Conservation (phyloP, 2,113 vertebrate species). For the Pteruthius melanotis region DNA sequence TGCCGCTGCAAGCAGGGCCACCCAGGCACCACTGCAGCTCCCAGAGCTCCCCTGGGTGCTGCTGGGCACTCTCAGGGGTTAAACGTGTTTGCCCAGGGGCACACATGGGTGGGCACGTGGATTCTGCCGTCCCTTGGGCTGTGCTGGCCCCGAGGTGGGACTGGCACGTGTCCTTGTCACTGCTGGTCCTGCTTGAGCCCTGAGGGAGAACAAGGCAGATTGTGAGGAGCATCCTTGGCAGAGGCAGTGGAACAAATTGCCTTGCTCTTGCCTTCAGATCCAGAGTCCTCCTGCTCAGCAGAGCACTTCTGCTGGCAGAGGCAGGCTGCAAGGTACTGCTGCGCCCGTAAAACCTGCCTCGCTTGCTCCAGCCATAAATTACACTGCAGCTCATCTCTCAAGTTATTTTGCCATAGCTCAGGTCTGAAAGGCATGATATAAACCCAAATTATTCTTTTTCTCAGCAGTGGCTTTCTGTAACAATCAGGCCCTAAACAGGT, state of each 20-base stretch:
- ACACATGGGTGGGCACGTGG: rapidly evolving
- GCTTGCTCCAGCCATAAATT: background rate
- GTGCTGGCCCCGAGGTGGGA: background rate
- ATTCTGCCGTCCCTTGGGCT: background rate
- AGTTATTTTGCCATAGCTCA: background rate
- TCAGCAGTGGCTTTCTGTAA: background rate
- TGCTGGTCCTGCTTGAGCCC: background rate
- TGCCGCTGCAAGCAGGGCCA: background rate
- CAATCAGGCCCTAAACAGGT: background rate
- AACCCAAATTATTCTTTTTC: background rate
- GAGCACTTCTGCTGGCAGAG: background rate
- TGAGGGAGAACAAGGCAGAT: background rate
- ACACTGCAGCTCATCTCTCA: background rate
- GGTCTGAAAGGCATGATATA: background rate
- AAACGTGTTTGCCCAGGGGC: background rate
- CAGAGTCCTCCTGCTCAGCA: background rate
- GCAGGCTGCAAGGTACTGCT: background rate
- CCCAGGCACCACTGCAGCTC: no score
- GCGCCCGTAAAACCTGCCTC: background rate
- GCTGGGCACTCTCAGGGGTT: background rate
- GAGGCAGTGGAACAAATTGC: background rate
- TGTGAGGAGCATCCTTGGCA: background rate
- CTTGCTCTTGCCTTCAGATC: background rate
- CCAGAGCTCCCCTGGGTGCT: rapidly evolving
- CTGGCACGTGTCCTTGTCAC: rapidly evolving